phyloP scores from a whole-genome alignment of 2,113 vertebrate genomes.

The Empidonax alnorum region DNA sequence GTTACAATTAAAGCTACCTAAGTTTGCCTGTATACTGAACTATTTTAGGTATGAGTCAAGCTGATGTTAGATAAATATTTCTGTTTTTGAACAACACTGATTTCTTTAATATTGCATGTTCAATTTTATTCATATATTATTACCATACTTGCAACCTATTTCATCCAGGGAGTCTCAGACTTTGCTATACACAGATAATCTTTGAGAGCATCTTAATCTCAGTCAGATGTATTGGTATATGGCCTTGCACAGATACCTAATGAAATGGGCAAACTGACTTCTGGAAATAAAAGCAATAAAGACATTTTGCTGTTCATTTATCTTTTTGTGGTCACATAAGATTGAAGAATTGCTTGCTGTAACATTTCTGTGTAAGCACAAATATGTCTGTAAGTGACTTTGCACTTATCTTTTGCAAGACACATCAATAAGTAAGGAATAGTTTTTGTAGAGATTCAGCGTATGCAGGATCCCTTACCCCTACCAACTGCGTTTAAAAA shows the following conservation, averaged over 20 bases:
- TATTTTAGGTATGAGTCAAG: neutral
- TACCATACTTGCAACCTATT: neutral
- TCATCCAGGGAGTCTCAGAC: neutral
- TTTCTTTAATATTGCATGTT: neutral
- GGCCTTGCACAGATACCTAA: neutral
- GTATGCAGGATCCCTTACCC: neutral
- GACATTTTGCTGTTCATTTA: neutral
- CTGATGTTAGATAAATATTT: neutral
- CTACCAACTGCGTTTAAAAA: neutral
- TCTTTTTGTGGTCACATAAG: neutral
- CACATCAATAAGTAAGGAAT: neutral
- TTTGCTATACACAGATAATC: neutral
- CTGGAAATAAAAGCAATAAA: neutral
- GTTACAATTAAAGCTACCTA: neutral
- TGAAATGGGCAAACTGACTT: neutral
- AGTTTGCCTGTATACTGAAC: neutral
- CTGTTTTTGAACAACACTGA: neutral
- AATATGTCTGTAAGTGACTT: neutral
- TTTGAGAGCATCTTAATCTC: neutral
- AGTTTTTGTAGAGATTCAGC: neutral
- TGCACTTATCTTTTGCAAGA: neutral
- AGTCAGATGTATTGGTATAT: neutral
- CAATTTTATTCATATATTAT: neutral
- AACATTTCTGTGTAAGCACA: neutral
- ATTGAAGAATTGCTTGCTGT: neutral